phyloP scores from a whole-genome alignment of 1,140 invertebrate species.

The Psix sp. region DNA sequence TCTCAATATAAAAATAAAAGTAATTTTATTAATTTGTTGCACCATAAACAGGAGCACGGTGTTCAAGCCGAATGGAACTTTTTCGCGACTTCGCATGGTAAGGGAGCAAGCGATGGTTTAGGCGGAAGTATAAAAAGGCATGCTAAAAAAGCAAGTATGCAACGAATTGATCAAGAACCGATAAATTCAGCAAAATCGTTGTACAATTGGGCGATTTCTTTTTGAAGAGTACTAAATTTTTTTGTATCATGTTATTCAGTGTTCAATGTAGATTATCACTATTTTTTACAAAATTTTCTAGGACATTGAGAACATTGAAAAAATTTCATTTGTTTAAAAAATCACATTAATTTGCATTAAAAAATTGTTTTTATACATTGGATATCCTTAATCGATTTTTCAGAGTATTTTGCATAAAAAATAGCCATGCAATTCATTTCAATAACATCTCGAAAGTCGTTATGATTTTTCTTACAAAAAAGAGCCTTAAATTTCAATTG shows the following conservation, averaged over 20 bases:
- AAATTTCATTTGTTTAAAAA: slow-evolving; percentile 29
- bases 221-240: slow-evolving; percentile 21
- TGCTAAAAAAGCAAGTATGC: slow-evolving; percentile 31
- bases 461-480: too few relatives aligned
- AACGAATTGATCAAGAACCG: slow-evolving; percentile 7
- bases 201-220: slow-evolving; percentile 5
- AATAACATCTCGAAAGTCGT: too few relatives aligned
- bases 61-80: slow-evolving; percentile 59
- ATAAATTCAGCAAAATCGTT: slow-evolving; percentile 13
- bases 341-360: slow-evolving; percentile 17
- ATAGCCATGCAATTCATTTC: slow-evolving; percentile 9
- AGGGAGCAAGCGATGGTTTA: slow-evolving; percentile 48
- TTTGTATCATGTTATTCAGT: slow-evolving; percentile 10
- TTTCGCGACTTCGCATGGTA: slow-evolving; percentile 63
- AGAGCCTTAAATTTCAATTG: too few relatives aligned
- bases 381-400: slow-evolving; percentile 20
- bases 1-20: slow-evolving; percentile 21
- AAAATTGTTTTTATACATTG: slow-evolving; percentile 11
- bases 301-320: slow-evolving; percentile 19
- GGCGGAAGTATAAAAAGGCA: slow-evolving; percentile 34
- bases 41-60: slow-evolving; percentile 1
- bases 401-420: slow-evolving; percentile 18
- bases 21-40: slow-evolving; percentile 13
- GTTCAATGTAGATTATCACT: slow-evolving; percentile 9
- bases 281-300: slow-evolving; percentile 14